phyloP scores from a whole-genome alignment of 2,888 invertebrate genomes.

The Apodemia hepburni region DNA sequence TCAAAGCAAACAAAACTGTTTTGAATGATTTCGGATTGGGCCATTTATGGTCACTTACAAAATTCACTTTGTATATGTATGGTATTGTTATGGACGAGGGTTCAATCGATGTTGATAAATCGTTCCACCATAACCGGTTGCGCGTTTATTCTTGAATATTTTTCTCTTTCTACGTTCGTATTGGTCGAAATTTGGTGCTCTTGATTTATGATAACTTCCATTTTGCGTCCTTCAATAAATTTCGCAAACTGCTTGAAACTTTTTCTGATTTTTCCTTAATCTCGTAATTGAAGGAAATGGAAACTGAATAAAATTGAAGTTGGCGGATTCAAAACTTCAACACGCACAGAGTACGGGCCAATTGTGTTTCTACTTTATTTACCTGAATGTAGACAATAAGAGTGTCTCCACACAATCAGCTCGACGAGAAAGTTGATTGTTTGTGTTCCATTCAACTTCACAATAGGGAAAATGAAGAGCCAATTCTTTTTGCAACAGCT shows the following conservation, averaged over 20 bases:
- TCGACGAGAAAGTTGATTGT: constrained; percentile 70
- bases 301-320: constrained; percentile 46
- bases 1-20: constrained; percentile 52
- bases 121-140: constrained; percentile 55
- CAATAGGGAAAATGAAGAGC: constrained; percentile 76
- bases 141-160: constrained; percentile 65
- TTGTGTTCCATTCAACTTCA: constrained; percentile 71
- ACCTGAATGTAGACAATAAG: constrained; percentile 73
- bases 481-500: constrained; percentile 67
- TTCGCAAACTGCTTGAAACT: constrained; percentile 26
- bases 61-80: constrained; percentile 77
- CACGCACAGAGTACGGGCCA: constrained; percentile 59
- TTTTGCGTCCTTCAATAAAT: constrained; percentile 56
- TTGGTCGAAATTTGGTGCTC: constrained; percentile 58
- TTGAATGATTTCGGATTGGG: constrained; percentile 69
- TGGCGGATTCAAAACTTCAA: constrained; percentile 63
- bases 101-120: constrained; percentile 73
- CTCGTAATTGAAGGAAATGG: constrained; percentile 26
- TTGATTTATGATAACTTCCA: constrained; percentile 55
- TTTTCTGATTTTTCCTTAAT: constrained; percentile 6
- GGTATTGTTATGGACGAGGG: constrained; percentile 76
- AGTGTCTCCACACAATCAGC: constrained; percentile 71
- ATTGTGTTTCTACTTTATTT: constrained; percentile 66
- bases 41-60: constrained; percentile 76
- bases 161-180: constrained; percentile 48